Percentiles rank a stretch among this genome's conserved stretches.
Conservation (phyloP, 2,797 vertebrate genomes). For the Eulemur mongoz region DNA sequence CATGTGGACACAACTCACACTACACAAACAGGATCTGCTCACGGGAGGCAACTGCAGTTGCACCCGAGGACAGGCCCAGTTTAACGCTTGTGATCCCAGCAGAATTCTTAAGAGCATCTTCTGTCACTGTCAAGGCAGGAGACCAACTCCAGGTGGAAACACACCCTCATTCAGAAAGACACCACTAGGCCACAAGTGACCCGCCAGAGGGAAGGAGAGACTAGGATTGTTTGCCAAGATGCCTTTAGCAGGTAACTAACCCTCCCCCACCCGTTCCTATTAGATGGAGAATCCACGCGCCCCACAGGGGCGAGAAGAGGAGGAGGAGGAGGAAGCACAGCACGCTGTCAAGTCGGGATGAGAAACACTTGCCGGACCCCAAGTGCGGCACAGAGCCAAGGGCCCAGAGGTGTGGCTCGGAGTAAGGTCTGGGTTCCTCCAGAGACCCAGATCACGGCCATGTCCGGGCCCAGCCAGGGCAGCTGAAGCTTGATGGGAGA, state of each 20-base stretch:
- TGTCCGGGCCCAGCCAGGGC: not conserved
- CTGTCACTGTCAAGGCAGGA: not conserved
- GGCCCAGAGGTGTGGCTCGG: not conserved
- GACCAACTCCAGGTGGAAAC: not conserved
- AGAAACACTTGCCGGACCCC: not conserved
- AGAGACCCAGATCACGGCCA: not conserved
- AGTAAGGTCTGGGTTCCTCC: not conserved
- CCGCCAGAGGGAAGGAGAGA: not conserved
- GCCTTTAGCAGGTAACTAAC: not conserved
- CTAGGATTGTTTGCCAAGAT: not conserved
- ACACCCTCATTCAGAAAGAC: not conserved
- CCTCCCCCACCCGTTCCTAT: not conserved
- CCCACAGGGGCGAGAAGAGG: not conserved
- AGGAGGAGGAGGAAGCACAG: not conserved
- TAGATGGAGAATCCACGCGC: too few species aligned
- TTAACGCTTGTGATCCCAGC: not conserved
- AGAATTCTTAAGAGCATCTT: not conserved
- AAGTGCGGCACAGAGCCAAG: not conserved
- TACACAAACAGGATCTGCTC: not conserved
- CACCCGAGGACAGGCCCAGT: not conserved
- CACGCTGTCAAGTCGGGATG: fast-evolving
- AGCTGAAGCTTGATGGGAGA: not conserved
- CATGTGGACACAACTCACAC: not conserved
- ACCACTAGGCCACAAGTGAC: not conserved
- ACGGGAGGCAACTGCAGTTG: not conserved